A percentile compares a stretch with the other conserved stretches of the same genome.
phyloP scores from a whole-genome alignment of 2,113 vertebrate species.

The Tetrao urogallus region DNA sequence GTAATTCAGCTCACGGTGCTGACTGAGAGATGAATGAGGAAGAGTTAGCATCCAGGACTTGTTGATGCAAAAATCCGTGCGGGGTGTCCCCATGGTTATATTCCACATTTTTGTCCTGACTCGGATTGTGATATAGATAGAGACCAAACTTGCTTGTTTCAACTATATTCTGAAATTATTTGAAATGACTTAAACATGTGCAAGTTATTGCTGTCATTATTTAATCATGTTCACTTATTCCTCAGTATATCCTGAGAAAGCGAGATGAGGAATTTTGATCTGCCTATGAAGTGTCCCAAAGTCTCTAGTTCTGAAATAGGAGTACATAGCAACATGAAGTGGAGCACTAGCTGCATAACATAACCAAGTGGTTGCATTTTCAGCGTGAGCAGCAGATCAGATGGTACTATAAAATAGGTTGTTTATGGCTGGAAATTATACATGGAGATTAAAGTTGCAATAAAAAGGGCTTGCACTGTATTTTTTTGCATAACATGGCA shows the following conservation, averaged over 20 bases:
- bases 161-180: not conserved
- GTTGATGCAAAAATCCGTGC: constrained; percentile 9
- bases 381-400: not conserved
- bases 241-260: not conserved
- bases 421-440: constrained; percentile 62
- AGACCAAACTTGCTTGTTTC: not conserved
- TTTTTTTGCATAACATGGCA: not conserved
- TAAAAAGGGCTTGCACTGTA: constrained; percentile 21
- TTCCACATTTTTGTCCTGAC: not conserved
- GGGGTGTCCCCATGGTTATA: not conserved
- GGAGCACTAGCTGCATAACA: not conserved
- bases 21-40: not conserved
- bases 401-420: constrained; percentile 38
- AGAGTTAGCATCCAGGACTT: constrained; percentile 13
- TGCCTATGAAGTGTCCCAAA: not conserved
- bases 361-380: not conserved
- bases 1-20: constrained; percentile 15
- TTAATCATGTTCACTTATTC: constrained; percentile 18
- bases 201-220: not conserved
- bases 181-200: not conserved
- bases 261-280: not conserved
- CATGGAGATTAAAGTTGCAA: constrained; percentile 34
- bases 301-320: not conserved
- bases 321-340: not conserved
- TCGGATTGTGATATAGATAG: not conserved